Percentiles rank a stretch among this genome's conserved stretches.
Evolutionary conservation across 2,888 invertebrate species (phyloP).

Genomic region (Dioctria rufipes): DNA sequence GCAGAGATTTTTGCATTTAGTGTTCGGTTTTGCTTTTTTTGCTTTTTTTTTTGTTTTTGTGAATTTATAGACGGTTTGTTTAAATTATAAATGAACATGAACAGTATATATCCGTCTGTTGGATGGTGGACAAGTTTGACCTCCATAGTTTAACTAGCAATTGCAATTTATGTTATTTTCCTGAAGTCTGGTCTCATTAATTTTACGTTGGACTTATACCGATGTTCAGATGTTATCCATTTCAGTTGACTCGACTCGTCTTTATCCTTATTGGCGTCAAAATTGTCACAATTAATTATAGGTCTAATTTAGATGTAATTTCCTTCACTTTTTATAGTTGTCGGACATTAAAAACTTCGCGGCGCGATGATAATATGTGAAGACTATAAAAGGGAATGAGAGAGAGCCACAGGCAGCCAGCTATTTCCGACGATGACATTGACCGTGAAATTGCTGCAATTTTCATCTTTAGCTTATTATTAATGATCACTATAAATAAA

Average conservation of each 20-base stretch:
- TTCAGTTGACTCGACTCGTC: neutral
- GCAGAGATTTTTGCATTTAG: slow-evolving; percentile 11
- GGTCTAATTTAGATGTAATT: neutral
- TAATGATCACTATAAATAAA: neutral
- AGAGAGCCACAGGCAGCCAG: neutral
- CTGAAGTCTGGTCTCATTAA: neutral
- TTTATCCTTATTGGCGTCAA: neutral
- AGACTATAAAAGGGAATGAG: neutral
- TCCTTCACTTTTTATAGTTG: slow-evolving; percentile 2
- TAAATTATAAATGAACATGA: neutral
- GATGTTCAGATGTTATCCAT: neutral
- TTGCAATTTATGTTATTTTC: neutral
- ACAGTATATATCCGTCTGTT: neutral
- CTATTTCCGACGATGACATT: neutral
- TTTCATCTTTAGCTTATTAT: neutral
- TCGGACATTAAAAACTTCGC: neutral
- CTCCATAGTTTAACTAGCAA: neutral
- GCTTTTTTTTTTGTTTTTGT: neutral
- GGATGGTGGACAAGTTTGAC: neutral
- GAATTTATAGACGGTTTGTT: neutral
- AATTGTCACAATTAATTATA: slow-evolving; percentile 10
- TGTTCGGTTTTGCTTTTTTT: too few relatives aligned
- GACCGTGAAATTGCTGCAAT: neutral
- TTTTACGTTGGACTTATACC: neutral
- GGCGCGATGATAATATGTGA: neutral